phyloP scores from a whole-genome alignment of 2,888 invertebrate genomes.

The Phorcus lineatus region DNA sequence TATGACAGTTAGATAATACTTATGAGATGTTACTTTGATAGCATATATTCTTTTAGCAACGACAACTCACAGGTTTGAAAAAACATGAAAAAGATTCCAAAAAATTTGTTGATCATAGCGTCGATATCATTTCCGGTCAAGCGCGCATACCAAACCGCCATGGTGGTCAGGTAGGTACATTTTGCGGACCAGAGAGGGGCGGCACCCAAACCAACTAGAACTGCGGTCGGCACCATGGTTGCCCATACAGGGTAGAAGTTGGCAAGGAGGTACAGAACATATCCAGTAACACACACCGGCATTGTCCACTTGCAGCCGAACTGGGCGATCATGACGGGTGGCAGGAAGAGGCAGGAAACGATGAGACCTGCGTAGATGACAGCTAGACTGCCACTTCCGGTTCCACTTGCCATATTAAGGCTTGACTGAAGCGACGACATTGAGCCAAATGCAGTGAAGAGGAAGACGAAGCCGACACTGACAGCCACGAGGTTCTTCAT shows the following conservation, averaged over 20 bases:
- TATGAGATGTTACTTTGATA: too few species aligned
- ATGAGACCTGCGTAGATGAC: constrained; percentile 95
- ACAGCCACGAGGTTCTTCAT: constrained; percentile 93
- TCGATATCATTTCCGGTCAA: constrained; percentile 86
- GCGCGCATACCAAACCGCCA: constrained; percentile 90
- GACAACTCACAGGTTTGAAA: constrained; percentile 93
- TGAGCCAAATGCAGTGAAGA: constrained; percentile 95
- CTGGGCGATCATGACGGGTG: constrained; percentile 63
- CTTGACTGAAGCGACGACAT: constrained; percentile 94
- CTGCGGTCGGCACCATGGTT: constrained; percentile 85
- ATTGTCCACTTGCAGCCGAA: constrained; percentile 97
- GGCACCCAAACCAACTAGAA: constrained; percentile 94
- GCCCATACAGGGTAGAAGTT: constrained; percentile 93
- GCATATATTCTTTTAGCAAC: too few species aligned
- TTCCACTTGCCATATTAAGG: constrained; percentile 90
- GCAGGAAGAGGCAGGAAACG: constrained; percentile 94
- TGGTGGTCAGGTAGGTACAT: constrained; percentile 91
- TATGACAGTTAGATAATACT: too few species aligned
- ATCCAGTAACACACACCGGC: constrained; percentile 92
- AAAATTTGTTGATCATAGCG: constrained; percentile 95
- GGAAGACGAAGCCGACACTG: constrained; percentile 94
- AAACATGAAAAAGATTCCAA: constrained; percentile 98
- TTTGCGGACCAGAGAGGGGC: constrained; percentile 99
- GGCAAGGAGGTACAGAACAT: constrained; percentile 94
- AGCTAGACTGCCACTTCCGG: constrained; percentile 92